These are phyloP conservation scores for Ammodytes marinus DNA, from an alignment of 2,113 vertebrate species.

Conservation along the genomic window DNA sequence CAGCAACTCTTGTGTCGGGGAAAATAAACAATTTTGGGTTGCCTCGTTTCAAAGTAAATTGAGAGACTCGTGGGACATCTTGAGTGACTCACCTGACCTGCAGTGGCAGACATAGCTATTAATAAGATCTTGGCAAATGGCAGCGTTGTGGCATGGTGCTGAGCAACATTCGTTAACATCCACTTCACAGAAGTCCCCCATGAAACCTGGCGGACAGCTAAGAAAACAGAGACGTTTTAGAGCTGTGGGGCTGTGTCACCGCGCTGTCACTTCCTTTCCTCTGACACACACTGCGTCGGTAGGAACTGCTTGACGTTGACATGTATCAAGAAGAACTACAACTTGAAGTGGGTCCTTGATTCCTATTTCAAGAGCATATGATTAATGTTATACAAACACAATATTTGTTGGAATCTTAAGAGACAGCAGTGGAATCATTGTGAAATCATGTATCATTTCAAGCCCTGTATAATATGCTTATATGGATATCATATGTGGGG, in stretches of 20 bases:
- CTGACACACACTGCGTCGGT: constrained; percentile 22
- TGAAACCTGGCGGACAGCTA: constrained; percentile 85
- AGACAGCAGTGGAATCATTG: constrained; percentile 9
- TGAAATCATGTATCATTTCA: neutral
- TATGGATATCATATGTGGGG: neutral
- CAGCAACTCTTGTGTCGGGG: constrained; percentile 22
- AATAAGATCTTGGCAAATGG: constrained; percentile 88
- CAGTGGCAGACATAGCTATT: constrained; percentile 90
- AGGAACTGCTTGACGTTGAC: constrained; percentile 38
- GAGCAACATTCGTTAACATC: constrained; percentile 90
- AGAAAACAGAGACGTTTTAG: constrained; percentile 61
- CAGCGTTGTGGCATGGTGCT: constrained; percentile 86
- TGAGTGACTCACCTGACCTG: constrained; percentile 83
- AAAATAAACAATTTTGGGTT: constrained; percentile 5
- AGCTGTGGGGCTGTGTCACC: constrained; percentile 40
- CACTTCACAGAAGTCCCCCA: constrained; percentile 86
- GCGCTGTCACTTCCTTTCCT: constrained; percentile 45
- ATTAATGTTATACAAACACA: neutral
- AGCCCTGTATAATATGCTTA: neutral
- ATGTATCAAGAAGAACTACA: constrained; percentile 21
- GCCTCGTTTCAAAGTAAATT: constrained; percentile 51
- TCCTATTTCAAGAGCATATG: constrained; percentile 19
- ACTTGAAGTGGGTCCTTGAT: constrained; percentile 1
- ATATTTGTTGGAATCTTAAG: neutral
- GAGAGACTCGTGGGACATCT: constrained; percentile 59